Evolutionary conservation across 2,888 invertebrate species (phyloP).

Genomic region (Drosophila multiciliata): DNA sequence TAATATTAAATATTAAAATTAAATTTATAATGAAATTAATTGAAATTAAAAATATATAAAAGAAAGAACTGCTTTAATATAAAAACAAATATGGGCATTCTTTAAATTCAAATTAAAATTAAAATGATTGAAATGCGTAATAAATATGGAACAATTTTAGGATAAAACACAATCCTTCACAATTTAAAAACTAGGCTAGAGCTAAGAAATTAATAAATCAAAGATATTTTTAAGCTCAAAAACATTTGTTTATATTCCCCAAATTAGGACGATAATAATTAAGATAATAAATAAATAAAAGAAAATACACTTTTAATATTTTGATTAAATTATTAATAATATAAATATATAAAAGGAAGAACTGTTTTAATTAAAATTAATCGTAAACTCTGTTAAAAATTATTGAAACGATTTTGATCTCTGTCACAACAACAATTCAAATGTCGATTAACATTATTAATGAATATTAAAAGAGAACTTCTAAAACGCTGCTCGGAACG

Average conservation of each 20-base stretch:
- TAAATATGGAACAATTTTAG: neutral
- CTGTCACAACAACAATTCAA: constrained; percentile 15
- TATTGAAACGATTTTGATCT: too few relatives aligned
- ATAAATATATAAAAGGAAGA: neutral
- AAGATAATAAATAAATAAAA: too few relatives aligned
- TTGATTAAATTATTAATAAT: neutral
- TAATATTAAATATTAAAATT: neutral
- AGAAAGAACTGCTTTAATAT: too few relatives aligned
- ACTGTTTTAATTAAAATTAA: too few relatives aligned
- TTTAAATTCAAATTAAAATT: neutral
- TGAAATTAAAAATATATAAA: neutral
- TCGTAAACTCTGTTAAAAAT: too few relatives aligned
- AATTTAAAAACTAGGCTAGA: neutral
- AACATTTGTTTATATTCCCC: too few relatives aligned
- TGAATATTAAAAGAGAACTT: constrained; percentile 50
- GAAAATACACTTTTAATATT: neutral
- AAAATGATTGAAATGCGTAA: too few relatives aligned
- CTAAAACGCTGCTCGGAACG: constrained; percentile 14
- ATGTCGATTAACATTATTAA: constrained; percentile 76
- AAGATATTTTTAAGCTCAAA: too few relatives aligned
- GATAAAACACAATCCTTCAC: neutral
- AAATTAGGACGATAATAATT: too few relatives aligned
- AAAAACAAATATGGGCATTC: too few relatives aligned
- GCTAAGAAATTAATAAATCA: neutral
- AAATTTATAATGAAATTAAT: neutral